Evolutionary conservation across 2,113 vertebrate genomes (phyloP).

Genomic region (Myrmecophaga tridactyla): DNA sequence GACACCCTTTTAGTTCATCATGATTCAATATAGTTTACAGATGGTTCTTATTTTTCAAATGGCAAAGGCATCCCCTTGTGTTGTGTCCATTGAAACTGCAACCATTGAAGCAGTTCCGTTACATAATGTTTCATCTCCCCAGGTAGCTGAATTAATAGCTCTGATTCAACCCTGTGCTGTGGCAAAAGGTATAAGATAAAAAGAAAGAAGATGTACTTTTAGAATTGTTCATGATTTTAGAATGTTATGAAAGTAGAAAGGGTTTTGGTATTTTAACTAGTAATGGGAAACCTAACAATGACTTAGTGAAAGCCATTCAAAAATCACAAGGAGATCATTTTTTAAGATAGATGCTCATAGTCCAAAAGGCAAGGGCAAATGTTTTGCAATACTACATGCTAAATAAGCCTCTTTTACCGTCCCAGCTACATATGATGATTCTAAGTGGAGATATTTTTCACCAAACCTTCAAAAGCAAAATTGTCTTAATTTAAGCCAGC

Average conservation of each 20-base stretch:
- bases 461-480: background rate
- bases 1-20: background rate
- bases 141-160: conserved; percentile 2
- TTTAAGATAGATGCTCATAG: background rate
- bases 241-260: background rate
- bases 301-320: background rate
- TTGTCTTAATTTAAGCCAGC: background rate
- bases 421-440: background rate
- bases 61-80: background rate
- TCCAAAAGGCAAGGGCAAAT: background rate
- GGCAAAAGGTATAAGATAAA: background rate
- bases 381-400: background rate
- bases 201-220: background rate
- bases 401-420: background rate
- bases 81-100: background rate
- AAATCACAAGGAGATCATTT: background rate
- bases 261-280: background rate
- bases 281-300: background rate
- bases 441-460: background rate
- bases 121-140: background rate
- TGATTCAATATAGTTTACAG: background rate
- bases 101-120: background rate
- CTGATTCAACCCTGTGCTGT: background rate
- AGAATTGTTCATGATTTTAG: background rate
- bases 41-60: background rate